Evolutionary conservation across 2,888 invertebrate species (phyloP).

Genomic region (Nebria brevicollis): DNA sequence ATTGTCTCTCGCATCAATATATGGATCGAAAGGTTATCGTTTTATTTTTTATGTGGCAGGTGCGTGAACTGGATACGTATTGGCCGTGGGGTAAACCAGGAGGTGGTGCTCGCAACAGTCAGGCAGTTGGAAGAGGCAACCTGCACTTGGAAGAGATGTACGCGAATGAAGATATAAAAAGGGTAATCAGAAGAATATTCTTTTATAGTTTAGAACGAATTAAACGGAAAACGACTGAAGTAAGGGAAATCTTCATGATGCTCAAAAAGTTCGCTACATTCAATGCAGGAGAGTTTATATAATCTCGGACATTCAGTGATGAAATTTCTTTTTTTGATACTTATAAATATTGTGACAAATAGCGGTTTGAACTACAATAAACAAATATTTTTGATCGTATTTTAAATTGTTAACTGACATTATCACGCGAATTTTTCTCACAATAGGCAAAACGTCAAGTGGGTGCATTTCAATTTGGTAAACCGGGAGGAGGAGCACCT

Average conservation of each 20-base stretch:
- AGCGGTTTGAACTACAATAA: no score
- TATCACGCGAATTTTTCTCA: neutral
- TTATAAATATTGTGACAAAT: no score
- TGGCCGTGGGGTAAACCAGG: conserved; percentile 84
- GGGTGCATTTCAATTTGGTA: conserved; percentile 56
- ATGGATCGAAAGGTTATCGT: neutral
- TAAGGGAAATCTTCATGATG: no score
- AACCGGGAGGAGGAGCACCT: conserved; percentile 61
- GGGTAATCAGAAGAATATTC: conserved; percentile 55
- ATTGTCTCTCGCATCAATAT: no score
- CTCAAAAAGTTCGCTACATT: no score
- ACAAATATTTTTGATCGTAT: no score
- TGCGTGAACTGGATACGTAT: conserved; percentile 75
- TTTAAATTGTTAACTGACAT: neutral
- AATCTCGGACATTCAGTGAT: no score
- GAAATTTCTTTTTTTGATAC: no score
- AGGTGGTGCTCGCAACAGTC: conserved; percentile 76
- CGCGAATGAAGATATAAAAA: conserved; percentile 67
- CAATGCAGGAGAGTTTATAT: no score
- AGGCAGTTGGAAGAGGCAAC: conserved; percentile 71
- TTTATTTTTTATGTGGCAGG: conserved; percentile 58
- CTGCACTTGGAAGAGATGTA: conserved; percentile 73
- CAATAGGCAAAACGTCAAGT: conserved; percentile 58
- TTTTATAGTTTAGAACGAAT: neutral
- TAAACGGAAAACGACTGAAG: no score